A percentile compares a stretch with the other conserved stretches of the same genome.
Evolutionary conservation across 2,888 invertebrate genomes (phyloP).

Genomic region (Protonemura montana): DNA sequence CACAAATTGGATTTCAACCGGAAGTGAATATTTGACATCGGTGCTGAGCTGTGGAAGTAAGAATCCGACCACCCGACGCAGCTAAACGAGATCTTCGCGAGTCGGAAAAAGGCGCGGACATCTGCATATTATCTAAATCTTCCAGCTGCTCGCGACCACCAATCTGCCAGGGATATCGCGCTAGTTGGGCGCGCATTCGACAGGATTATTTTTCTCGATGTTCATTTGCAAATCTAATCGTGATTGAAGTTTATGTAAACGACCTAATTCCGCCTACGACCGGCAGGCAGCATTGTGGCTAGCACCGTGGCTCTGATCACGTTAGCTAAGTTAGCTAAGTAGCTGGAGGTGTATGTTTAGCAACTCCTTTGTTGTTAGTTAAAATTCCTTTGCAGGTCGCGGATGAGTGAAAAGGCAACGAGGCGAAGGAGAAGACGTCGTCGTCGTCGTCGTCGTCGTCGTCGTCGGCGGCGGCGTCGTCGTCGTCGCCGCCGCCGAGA

Average conservation of each 20-base stretch:
- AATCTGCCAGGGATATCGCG: background rate
- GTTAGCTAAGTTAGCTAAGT: background rate
- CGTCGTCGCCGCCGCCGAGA: background rate
- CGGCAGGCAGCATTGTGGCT: background rate
- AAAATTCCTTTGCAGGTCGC: conserved; percentile 44
- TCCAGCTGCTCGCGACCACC: background rate
- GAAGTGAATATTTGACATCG: conserved; percentile 38
- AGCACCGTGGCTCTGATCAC: background rate
- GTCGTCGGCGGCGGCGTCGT: background rate
- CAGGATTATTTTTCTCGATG: background rate
- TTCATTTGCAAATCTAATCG: conserved; percentile 12
- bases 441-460: background rate
- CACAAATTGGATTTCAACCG: conserved; percentile 49
- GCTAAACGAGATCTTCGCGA: background rate
- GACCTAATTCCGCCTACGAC: conserved; percentile 33
- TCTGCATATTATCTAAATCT: background rate
- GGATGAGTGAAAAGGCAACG: conserved; percentile 9
- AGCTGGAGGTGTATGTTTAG: conserved; percentile 33
- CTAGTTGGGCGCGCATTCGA: background rate
- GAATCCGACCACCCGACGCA: background rate
- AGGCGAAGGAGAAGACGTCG: background rate
- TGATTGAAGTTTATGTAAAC: conserved; percentile 15
- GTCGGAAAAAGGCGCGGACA: background rate
- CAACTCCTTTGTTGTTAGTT: conserved; percentile 45
- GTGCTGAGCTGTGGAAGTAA: background rate